Evolutionary conservation across 1,140 invertebrate species (phyloP), one percentile per base, ranked within the genome.

Genomic region (Chrysoperla carnea): DNA sequence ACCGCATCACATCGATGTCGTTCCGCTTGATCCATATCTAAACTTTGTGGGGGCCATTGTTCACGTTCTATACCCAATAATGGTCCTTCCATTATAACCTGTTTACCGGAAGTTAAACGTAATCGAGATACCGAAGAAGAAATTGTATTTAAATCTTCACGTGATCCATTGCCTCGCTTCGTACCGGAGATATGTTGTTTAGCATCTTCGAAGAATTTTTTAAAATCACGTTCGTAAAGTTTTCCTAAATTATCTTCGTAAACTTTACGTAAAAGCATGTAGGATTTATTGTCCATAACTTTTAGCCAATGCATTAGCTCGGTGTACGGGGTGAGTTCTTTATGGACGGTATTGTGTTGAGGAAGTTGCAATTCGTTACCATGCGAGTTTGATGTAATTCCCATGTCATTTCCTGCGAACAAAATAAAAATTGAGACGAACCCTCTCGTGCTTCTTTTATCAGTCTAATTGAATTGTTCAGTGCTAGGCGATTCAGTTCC

Each of bases 301-400:
- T 57, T 58, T 28, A 54, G 67, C 80, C 91, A 89, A 56, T 85
- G 81, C 81, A 94, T 91, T 40, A 95, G 69, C 48, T 89, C 83
- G 8, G 79, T 78, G 59, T 94, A 94, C 11, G 80, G 75, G 48
- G 73, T 68, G 29, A 96, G 68, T 57, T 91, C 84, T 37, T 73
- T 69, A 63, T 95, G 90, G 52, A 90, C 79, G 36, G 68, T 66
- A 48, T 71, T 70, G 58, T 90, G 84, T 43, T 76, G 76, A 2
- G 82, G 81, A 44, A 92, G 63, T 14, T 72, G 73, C 38, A 89
- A 63, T n/a, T 78, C 75, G 50, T 70, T 67, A 7, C 65, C 60
- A 47, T 62, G 56, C 11, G 65, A 63, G 46, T 58, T 69, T 40
- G 69, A 55, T 14, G 63, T 67, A 50, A 78, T 76, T 8, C 70